A percentile compares a stretch with the other conserved stretches of the same genome.
Conservation (phyloP, 1,140 invertebrate species). For the Battus philenor region DNA sequence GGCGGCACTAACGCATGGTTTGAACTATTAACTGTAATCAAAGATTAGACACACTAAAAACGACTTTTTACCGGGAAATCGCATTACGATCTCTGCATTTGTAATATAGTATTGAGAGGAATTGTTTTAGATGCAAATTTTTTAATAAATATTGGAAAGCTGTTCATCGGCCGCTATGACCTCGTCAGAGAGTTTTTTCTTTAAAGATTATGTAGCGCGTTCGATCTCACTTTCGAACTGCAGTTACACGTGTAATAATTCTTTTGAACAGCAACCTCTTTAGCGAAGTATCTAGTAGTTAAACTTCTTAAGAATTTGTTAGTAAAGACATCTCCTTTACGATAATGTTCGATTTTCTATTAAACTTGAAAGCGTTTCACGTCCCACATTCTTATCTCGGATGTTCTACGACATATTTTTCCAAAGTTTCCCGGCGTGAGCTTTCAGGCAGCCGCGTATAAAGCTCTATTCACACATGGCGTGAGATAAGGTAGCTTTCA, state of each 20-base stretch:
- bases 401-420: constrained; percentile 73
- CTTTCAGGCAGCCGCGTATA: constrained; percentile 70
- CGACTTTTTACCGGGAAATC: constrained; percentile 41
- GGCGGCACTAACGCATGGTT: constrained; percentile 56
- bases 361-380: constrained; percentile 72
- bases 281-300: constrained; percentile 35
- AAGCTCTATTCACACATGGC: constrained; percentile 75
- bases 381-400: constrained; percentile 73
- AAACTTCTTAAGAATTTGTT: constrained; percentile 68
- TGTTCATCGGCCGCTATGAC: constrained; percentile 2
- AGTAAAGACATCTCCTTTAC: constrained; percentile 72
- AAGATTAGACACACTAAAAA: constrained; percentile 52
- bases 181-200: constrained; percentile 12
- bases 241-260: constrained; percentile 29
- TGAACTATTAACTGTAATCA: constrained; percentile 60
- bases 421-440: constrained; percentile 73
- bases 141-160: constrained; percentile 16
- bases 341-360: constrained; percentile 76
- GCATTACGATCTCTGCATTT: constrained; percentile 28
- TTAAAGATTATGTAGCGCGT: background rate
- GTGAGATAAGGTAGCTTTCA: constrained; percentile 75
- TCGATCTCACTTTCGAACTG: constrained; percentile 12
- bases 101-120: constrained; percentile 26
- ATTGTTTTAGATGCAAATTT: constrained; percentile 20
- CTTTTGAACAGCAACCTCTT: constrained; percentile 35